Conservation (phyloP, 2,888 invertebrate species). For the Drosophila kanekoi region DNA sequence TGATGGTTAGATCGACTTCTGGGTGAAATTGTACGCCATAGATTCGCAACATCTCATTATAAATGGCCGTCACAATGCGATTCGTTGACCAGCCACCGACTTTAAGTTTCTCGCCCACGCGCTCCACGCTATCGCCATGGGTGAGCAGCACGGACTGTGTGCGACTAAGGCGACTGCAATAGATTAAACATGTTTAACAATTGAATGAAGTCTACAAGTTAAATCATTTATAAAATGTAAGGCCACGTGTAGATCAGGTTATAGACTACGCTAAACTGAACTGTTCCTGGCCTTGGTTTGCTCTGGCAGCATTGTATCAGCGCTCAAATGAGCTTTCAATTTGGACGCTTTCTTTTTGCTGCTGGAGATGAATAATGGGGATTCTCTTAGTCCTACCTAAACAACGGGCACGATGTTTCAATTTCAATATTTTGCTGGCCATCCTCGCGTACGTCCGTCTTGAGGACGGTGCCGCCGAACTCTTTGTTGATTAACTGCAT, state of each 20-base stretch:
- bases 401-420: constrained; percentile 94
- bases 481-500: constrained; percentile 99
- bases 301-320: constrained; percentile 85
- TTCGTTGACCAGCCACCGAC: constrained; percentile 93
- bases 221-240: constrained; percentile 58
- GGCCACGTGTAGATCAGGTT: constrained; percentile 84
- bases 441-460: constrained; percentile 96
- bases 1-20: constrained; percentile 97
- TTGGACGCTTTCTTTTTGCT: constrained; percentile 80
- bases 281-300: constrained; percentile 82
- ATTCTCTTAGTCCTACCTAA: constrained; percentile 90
- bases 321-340: constrained; percentile 60
- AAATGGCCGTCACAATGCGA: constrained; percentile 94
- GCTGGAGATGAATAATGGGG: constrained; percentile 8
- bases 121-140: constrained; percentile 98
- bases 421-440: constrained; percentile 96
- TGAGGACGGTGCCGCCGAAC: constrained; percentile 95
- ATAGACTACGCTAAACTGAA: constrained; percentile 73
- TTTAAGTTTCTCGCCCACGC: constrained; percentile 95
- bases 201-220: constrained; percentile 6
- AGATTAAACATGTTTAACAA: constrained; percentile 4
- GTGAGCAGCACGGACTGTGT: constrained; percentile 96
- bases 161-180: constrained; percentile 92
- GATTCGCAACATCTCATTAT: constrained; percentile 94
- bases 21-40: constrained; percentile 99